A percentile compares a stretch with the other conserved stretches of the same genome.
Conservation (phyloP, 2,797 vertebrate genomes). For the Telmatherina bonti region DNA sequence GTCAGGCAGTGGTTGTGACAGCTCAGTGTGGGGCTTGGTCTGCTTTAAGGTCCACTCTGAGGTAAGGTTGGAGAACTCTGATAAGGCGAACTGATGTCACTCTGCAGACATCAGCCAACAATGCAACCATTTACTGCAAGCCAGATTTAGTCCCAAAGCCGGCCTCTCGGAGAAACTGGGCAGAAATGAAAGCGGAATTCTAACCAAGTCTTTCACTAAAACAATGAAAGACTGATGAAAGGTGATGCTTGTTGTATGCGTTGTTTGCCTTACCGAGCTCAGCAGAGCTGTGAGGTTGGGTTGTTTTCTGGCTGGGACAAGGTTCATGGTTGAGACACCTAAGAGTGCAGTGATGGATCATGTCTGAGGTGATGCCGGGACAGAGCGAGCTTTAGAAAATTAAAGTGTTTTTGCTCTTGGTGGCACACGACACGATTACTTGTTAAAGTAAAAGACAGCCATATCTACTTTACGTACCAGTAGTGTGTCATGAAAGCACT, state of each 20-base stretch:
- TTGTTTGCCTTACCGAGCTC: not conserved
- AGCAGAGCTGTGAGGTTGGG: not conserved
- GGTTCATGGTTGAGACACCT: not conserved
- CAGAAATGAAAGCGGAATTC: conserved; percentile 54
- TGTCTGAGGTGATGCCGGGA: too few species aligned
- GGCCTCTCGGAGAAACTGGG: conserved; percentile 56
- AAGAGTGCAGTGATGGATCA: too few species aligned
- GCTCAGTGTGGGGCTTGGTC: conserved; percentile 25
- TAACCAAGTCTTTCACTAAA: conserved; percentile 35
- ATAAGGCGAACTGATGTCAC: conserved; percentile 74
- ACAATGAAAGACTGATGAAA: conserved; percentile 3
- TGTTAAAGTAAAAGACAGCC: conserved; percentile 4
- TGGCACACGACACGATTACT: not conserved
- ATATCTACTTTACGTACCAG: conserved; percentile 1
- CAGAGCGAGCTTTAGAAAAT: not conserved
- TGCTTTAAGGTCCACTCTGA: conserved; percentile 48
- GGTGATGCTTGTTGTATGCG: not conserved
- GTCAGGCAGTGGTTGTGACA: conserved; percentile 8
- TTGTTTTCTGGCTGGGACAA: not conserved
- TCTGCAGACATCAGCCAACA: conserved; percentile 66
- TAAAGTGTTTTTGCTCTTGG: conserved; percentile 1
- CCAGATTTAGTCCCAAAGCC: conserved; percentile 66
- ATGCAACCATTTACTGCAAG: conserved; percentile 69
- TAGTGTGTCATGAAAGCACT: not conserved
- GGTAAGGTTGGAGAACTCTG: conserved; percentile 65